Percentiles rank a stretch among this genome's conserved stretches.
Conservation (phyloP, 2,113 vertebrate genomes). For the Thunnus thynnus region DNA sequence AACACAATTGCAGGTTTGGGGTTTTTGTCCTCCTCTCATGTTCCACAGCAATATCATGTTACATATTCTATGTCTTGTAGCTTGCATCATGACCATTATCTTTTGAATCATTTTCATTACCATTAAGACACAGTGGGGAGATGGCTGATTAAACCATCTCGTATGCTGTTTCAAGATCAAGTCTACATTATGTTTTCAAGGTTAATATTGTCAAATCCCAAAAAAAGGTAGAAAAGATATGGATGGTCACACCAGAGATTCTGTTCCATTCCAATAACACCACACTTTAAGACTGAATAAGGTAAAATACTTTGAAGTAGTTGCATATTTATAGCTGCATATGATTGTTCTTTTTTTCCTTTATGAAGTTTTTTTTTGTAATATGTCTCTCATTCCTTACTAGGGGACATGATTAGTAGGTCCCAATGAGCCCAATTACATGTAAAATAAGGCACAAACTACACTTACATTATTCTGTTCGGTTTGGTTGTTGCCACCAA, state of each 20-base stretch:
- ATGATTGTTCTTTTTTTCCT: neutral
- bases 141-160: neutral
- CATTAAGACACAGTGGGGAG: neutral
- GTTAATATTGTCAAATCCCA: conserved; percentile 2
- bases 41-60: no score
- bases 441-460: neutral
- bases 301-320: neutral
- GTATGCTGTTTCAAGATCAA: no score
- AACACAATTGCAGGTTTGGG: no score
- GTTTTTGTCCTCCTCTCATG: no score
- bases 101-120: conserved; percentile 2
- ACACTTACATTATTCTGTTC: neutral
- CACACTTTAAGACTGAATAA: neutral
- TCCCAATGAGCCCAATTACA: conserved; percentile 34
- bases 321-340: conserved; percentile 1
- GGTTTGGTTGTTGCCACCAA: neutral
- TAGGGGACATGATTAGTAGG: neutral
- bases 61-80: neutral
- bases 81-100: neutral
- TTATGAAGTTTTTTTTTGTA: neutral
- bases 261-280: neutral
- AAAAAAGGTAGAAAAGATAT: neutral
- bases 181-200: neutral
- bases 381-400: neutral
- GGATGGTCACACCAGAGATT: neutral